Base-by-base conservation (phyloP, 2,797 vertebrate genomes). In the Sebastes ruberrimus region DNA sequence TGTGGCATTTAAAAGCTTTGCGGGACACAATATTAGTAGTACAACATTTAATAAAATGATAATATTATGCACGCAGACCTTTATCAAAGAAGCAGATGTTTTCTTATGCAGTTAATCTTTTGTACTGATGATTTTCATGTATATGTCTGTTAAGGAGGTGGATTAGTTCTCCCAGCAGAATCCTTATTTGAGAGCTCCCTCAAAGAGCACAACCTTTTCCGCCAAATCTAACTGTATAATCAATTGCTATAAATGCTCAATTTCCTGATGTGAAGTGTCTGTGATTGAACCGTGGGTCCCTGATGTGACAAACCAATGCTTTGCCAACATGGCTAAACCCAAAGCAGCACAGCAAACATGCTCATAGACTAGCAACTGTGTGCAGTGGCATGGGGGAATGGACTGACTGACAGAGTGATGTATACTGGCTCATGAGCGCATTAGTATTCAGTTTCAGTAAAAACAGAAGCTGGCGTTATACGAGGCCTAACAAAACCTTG, bases 381-480 rank as follows among this genome's bases (percentile, higher is more conserved):
- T 62, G 56, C 56, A 11, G 70, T 4, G 22, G 8, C 27, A 25
- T 2, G 20, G 20, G 42, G 65, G 27, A 71, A 46, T 7, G 5
- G 2, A n/a, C 77, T 65, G 33, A 69, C 4, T 42, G 55, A 67
- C 22, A 18, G 35, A 63, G 59, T 52, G 62, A 69, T 75, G 70
- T 22, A 49, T 22, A 25, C 13, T 28, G 32, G 42, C 71, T 71
- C 33, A 66, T 61, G n/a, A 55, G 65, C 10, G 18, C 56, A 83
- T 83, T 79, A 23, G 76, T 64, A 80, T 86, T 78, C 77, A 71
- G 71, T 52, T 49, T 27, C 33, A 59, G 30, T 68, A 35, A 49
- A 73, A 76, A 60, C 60, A 60, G 6, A 28, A 30, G 28, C 53
- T 49, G 23, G 9, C 18, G 25, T 59, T 75, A 73, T 63, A 80